These are phyloP conservation scores for Sarcophaga rosellei DNA, from an alignment of 2,888 invertebrate species.

Conservation along the genomic window DNA sequence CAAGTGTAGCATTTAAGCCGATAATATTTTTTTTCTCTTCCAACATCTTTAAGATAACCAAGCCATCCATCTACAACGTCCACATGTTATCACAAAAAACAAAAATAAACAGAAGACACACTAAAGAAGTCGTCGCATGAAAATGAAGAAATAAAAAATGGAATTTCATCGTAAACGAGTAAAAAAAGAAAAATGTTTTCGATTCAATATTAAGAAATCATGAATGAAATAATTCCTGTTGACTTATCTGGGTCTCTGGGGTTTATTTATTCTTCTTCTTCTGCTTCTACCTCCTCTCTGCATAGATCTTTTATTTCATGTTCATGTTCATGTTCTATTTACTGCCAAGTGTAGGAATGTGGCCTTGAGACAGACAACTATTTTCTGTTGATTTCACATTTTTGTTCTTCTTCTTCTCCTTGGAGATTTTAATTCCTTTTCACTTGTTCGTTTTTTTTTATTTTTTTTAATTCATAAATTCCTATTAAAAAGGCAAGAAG, in stretches of 20 bases:
- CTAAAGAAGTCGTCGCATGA: no score
- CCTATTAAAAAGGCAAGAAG: no score
- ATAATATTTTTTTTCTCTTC: not conserved
- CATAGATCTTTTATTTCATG: not conserved
- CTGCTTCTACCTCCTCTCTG: not conserved
- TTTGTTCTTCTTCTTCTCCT: not conserved
- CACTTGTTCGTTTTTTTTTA: not conserved
- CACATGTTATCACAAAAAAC: not conserved
- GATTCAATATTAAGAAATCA: not conserved
- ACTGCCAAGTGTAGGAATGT: not conserved
- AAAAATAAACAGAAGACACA: not conserved
- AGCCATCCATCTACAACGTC: not conserved
- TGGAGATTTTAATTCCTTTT: not conserved
- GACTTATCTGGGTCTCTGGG: constrained; percentile 33
- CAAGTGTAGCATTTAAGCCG: not conserved
- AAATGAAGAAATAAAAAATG: no score
- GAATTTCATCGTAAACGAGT: not conserved
- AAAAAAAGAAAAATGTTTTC: not conserved
- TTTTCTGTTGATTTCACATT: not conserved
- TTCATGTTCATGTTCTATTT: no score
- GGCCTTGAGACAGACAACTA: not conserved
- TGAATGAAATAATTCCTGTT: constrained; percentile 35
- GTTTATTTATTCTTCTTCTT: not conserved
- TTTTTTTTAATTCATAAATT: not conserved
- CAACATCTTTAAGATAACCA: not conserved